Percentiles rank a stretch among this genome's conserved stretches.
These are phyloP conservation scores for Rotaria socialis DNA, from an alignment of 2,888 invertebrate genomes.

Conservation along the genomic window DNA sequence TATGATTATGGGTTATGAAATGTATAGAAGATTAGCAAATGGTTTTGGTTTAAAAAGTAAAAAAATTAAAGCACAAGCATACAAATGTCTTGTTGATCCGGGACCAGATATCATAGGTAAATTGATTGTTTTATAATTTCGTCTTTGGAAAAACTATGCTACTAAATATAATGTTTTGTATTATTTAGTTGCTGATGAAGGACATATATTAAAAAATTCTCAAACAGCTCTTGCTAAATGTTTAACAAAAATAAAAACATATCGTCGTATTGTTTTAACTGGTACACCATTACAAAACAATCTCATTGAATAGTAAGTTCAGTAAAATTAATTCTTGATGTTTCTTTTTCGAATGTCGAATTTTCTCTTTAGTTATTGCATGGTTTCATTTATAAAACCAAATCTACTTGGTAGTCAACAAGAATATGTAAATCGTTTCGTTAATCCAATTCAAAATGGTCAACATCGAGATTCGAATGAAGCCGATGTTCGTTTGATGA, in stretches of 20 bases:
- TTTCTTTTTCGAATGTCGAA: too few relatives aligned
- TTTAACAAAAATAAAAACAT: constrained; percentile 75
- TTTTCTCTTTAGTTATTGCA: constrained; percentile 69
- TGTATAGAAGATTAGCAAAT: constrained; percentile 61
- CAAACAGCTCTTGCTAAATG: constrained; percentile 76
- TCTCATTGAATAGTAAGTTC: constrained; percentile 62
- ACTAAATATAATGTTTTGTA: too few relatives aligned
- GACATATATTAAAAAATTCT: constrained; percentile 90
- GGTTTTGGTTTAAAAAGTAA: constrained; percentile 34
- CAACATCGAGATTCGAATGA: constrained; percentile 88
- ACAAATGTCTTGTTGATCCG: constrained; percentile 12
- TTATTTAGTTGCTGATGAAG: constrained; percentile 72
- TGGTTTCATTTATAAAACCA: constrained; percentile 97
- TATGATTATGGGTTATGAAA: constrained; percentile 40
- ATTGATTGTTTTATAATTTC: too few relatives aligned
- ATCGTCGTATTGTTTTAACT: constrained; percentile 86
- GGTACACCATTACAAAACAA: constrained; percentile 98
- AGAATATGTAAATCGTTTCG: constrained; percentile 88
- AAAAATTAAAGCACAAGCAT: constrained; percentile 33
- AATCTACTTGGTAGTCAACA: constrained; percentile 84
- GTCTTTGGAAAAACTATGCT: too few relatives aligned
- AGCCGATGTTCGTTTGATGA: constrained; percentile 83
- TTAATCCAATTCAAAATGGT: constrained; percentile 91
- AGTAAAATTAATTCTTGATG: too few relatives aligned
- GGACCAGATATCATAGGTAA: constrained; percentile 39